A percentile compares a stretch with the other conserved stretches of the same genome.
These are phyloP conservation scores for Cardinalis cardinalis DNA, from an alignment of 2,113 vertebrate species.

Conservation along the genomic window DNA sequence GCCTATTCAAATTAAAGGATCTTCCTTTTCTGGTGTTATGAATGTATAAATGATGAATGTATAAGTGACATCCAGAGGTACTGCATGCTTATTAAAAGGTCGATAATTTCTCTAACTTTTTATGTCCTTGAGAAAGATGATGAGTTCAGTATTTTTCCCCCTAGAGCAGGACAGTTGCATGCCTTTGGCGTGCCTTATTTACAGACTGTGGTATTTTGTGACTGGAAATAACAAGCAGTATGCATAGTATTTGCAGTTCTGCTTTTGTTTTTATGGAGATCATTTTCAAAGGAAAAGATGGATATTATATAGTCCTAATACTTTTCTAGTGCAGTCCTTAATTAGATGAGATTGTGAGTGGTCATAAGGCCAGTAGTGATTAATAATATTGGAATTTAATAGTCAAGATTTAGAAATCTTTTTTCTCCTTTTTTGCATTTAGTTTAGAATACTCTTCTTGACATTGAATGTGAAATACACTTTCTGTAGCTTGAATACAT, in stretches of 20 bases:
- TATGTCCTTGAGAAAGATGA: not conserved
- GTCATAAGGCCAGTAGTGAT: not conserved
- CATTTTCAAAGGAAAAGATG: not conserved
- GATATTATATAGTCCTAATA: not conserved
- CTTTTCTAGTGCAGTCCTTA: not conserved
- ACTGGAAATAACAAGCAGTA: not conserved
- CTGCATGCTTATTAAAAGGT: not conserved
- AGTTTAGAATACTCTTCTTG: not conserved
- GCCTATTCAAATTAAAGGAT: not conserved
- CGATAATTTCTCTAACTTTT: not conserved
- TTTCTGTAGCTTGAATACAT: conserved; percentile 26
- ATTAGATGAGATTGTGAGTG: not conserved
- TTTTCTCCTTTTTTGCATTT: not conserved
- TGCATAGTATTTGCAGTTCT: not conserved
- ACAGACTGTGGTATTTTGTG: conserved; percentile 1
- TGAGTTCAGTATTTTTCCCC: not conserved
- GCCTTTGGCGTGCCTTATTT: conserved; percentile 32
- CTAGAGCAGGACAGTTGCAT: not conserved
- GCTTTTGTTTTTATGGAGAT: conserved; percentile 17
- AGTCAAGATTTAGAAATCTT: not conserved
- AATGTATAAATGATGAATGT: not conserved
- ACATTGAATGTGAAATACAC: conserved; percentile 25
- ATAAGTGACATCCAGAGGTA: not conserved
- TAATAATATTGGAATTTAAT: not conserved
- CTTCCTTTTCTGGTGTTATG: not conserved